A percentile compares a stretch with the other conserved stretches of the same genome.
phyloP scores from a whole-genome alignment of 1,140 invertebrate genomes.

The Teleopsis dalmanni region DNA sequence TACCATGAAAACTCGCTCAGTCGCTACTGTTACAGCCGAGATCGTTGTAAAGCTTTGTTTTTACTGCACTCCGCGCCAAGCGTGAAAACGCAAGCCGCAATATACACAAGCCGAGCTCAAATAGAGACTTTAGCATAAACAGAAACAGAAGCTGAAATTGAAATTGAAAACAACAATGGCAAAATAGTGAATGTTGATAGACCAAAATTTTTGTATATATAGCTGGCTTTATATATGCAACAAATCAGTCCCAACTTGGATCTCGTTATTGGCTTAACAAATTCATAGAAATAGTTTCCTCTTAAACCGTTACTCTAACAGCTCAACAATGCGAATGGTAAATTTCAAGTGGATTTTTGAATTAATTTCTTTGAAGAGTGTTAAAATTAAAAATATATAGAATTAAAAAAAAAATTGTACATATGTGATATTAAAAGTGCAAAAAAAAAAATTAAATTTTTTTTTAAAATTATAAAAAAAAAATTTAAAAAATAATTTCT shows the following conservation, averaged over 20 bases:
- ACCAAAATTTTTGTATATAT: too few relatives aligned
- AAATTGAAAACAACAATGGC: too few relatives aligned
- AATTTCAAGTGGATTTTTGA: conserved; percentile 6
- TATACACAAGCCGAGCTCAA: too few relatives aligned
- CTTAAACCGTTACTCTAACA: conserved; percentile 36
- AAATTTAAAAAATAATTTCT: background rate
- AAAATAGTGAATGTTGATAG: too few relatives aligned
- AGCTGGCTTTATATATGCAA: too few relatives aligned
- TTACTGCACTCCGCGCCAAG: too few relatives aligned
- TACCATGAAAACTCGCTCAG: too few relatives aligned
- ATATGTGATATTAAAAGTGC: background rate
- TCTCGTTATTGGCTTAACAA: conserved; percentile 41
- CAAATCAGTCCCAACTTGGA: conserved; percentile 42
- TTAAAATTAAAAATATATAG: background rate
- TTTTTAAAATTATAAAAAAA: background rate
- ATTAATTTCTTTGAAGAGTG: background rate
- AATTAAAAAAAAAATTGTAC: background rate
- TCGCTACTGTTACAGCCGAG: too few relatives aligned
- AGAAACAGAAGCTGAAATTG: too few relatives aligned
- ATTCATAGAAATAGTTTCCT: conserved; percentile 27
- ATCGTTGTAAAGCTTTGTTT: too few relatives aligned
- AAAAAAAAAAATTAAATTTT: background rate
- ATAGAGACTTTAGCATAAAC: too few relatives aligned
- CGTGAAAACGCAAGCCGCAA: too few relatives aligned
- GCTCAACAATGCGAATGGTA: conserved; percentile 46